Evolutionary conservation across 2,797 vertebrate species (phyloP).

Genomic region (Lophius americanus): DNA sequence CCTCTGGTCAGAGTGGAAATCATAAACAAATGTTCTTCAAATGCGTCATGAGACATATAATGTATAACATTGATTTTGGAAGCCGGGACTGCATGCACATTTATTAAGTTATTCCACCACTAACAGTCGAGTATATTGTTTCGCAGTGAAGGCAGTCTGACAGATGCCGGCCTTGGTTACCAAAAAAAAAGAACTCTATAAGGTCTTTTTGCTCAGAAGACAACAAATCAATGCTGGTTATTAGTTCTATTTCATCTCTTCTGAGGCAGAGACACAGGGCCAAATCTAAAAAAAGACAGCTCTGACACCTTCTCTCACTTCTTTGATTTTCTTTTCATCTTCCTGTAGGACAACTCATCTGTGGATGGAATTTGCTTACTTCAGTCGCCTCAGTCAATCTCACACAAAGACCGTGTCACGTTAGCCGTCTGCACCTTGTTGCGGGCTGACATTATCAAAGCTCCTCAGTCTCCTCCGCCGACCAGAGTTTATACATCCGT

Average conservation of each 20-base stretch:
- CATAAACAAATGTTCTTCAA: conserved; percentile 11
- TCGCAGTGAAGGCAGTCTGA: conserved; percentile 18
- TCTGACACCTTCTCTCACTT: conserved; percentile 53
- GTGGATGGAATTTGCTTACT: conserved; percentile 71
- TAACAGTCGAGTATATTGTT: conserved; percentile 15
- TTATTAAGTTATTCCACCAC: conserved; percentile 2
- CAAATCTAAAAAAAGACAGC: conserved; percentile 34
- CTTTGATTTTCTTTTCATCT: conserved; percentile 78
- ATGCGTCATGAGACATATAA: conserved; percentile 18
- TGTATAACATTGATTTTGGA: conserved; percentile 10
- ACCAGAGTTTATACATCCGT: conserved; percentile 53
- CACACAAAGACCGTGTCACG: conserved; percentile 56
- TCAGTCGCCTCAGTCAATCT: conserved; percentile 74
- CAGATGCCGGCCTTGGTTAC: conserved; percentile 18
- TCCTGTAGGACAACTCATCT: conserved; percentile 71
- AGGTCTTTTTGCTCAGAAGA: conserved; percentile 46
- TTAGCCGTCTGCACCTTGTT: conserved; percentile 59
- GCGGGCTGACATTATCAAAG: conserved; percentile 70
- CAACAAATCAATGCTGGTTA: conserved; percentile 58
- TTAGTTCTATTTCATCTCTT: conserved; percentile 58
- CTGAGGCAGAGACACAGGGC: conserved; percentile 40
- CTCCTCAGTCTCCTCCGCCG: conserved; percentile 36
- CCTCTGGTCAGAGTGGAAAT: conserved; percentile 16
- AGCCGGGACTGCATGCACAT: background rate
- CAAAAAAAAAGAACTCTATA: conserved; percentile 12